Base-by-base conservation (phyloP, 2,797 vertebrate genomes). In the Malacoctenus gilli region DNA sequence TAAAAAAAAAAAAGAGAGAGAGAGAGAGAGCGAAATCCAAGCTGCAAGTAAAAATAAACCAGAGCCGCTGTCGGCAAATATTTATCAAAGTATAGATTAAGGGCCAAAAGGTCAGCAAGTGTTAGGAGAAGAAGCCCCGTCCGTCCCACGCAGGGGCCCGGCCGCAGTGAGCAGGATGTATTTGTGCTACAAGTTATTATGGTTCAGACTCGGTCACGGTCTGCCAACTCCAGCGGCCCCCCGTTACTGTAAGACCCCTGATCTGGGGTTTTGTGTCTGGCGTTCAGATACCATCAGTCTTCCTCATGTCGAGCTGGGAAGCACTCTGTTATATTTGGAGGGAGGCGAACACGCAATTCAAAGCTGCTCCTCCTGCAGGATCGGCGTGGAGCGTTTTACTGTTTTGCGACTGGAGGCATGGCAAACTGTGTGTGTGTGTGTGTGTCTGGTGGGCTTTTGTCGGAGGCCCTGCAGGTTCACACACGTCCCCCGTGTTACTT, bases 401-500 rank as follows among this genome's bases (percentile, higher is more conserved):
- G 61, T 74, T 80, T 81, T 48, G 56, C 23, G 49, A 68, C 49
- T 43, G 42, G 54, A 25, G 44, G 43, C 63, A 51, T 59, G 47
- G 36, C 16, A 21, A 18, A 1, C 25, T 47, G 8, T 60, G 40
- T 72, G 41, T 56, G n/a, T 47, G 23, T 34, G 28, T 57, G 50
- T 62, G 43, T 70, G 14, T 69, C 21, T 68, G 51, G 52, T 61
- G 67, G 57, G 41, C 42, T 73, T 80, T 77, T 59, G 62, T 73
- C 48, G 18, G 61, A 67, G 77, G 58, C 59, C 78, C 54, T 70
- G 42, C 90, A 89, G 70, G 90, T 88, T 79, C 57, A 54, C 84
- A 87, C 91, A 91, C 5, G 89, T 77, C 60, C 59, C 59, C 54
- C 31, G 59, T 74, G 75, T 75, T 71, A 57, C 74, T 81, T 84